A percentile compares a stretch with the other conserved stretches of the same genome.
Conservation (phyloP, 2,797 vertebrate species). For the Kryptolebias ocellatus region DNA sequence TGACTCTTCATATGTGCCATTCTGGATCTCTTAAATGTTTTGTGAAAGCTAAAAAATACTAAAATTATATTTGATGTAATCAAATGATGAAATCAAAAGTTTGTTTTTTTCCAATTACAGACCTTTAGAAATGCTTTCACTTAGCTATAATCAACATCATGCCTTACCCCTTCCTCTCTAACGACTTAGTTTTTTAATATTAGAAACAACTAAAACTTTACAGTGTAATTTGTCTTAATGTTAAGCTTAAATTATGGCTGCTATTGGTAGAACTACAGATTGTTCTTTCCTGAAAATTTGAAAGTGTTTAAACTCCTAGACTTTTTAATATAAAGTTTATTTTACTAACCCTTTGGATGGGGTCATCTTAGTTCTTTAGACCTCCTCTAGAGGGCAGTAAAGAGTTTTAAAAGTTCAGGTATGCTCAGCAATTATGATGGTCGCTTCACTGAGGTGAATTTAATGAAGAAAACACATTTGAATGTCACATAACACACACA, state of each 20-base stretch:
- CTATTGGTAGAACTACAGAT: too few relatives aligned
- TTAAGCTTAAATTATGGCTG: too few relatives aligned
- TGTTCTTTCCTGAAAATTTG: too few relatives aligned
- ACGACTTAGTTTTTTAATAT: too few relatives aligned
- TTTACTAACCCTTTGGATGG: too few relatives aligned
- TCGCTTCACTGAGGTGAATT: too few relatives aligned
- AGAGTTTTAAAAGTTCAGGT: slow-evolving; percentile 9
- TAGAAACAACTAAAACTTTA: too few relatives aligned
- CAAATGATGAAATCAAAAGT: too few relatives aligned
- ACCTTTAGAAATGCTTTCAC: background rate
- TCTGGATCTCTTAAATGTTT: slow-evolving; percentile 16
- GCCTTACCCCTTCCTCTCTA: background rate
- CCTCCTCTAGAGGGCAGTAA: slow-evolving; percentile 71
- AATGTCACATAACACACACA: background rate
- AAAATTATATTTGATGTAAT: background rate
- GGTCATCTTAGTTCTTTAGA: background rate
- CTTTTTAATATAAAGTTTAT: too few relatives aligned
- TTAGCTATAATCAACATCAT: background rate
- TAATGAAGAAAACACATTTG: background rate
- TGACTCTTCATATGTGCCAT: slow-evolving; percentile 22
- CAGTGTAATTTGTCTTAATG: too few relatives aligned
- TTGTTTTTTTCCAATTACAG: background rate
- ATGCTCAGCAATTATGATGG: background rate
- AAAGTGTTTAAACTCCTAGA: too few relatives aligned
- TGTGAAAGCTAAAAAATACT: background rate